Evolutionary conservation across 2,113 vertebrate species (phyloP).

Genomic region (Limnothrissa miodon): DNA sequence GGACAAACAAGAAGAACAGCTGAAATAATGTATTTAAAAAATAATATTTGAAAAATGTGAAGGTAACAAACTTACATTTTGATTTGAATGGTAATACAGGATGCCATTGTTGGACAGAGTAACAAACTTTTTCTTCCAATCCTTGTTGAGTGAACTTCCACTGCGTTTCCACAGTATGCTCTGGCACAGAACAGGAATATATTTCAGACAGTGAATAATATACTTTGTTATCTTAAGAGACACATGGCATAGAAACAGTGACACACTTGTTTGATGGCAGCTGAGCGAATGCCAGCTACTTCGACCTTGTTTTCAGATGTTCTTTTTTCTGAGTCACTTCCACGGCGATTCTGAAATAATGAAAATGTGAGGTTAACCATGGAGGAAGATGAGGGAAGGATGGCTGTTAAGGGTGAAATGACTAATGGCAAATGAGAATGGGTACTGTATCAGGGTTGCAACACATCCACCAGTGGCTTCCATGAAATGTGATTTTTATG

Average conservation of each 20-base stretch:
- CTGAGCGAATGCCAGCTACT: conserved; percentile 70
- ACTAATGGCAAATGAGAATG: background rate
- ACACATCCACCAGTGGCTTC: background rate
- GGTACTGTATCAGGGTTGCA: background rate
- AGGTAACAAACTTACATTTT: conserved; percentile 70
- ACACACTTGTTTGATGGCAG: conserved; percentile 87
- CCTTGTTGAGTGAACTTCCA: conserved; percentile 94
- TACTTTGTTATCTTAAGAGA: no score
- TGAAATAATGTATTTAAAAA: no score
- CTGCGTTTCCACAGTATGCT: conserved; percentile 91
- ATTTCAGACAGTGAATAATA: background rate
- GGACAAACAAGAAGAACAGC: no score
- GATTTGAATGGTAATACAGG: conserved; percentile 88
- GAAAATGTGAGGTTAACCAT: background rate
- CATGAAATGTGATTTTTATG: background rate
- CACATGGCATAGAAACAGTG: background rate
- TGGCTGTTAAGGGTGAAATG: background rate
- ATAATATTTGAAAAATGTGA: background rate
- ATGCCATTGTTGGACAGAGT: conserved; percentile 89
- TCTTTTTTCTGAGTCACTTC: conserved; percentile 86
- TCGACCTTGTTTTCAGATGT: conserved; percentile 82
- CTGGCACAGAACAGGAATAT: conserved; percentile 59
- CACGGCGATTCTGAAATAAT: conserved; percentile 81
- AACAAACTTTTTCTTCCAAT: conserved; percentile 98
- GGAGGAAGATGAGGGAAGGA: conserved; percentile 46